Evolutionary conservation across 1,140 invertebrate species (phyloP).

Genomic region (Caenorhabditis elegans): DNA sequence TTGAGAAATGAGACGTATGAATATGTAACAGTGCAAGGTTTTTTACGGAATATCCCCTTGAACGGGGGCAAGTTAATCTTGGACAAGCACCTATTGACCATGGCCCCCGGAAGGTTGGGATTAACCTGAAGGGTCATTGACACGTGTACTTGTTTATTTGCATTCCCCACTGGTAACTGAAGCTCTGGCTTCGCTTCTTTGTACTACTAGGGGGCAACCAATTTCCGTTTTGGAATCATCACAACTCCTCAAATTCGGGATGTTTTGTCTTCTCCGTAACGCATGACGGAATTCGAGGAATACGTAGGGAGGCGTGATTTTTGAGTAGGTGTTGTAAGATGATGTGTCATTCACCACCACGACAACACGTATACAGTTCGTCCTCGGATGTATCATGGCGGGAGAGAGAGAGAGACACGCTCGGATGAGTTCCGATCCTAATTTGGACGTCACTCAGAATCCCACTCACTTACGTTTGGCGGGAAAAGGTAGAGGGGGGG

Average conservation of each 20-base stretch:
- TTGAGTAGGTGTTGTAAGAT: conserved; percentile 11
- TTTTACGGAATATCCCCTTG: background rate
- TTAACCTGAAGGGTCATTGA: conserved; percentile 21
- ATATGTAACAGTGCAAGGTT: background rate
- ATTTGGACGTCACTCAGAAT: conserved; percentile 8
- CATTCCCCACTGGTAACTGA: background rate
- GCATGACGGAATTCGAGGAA: background rate
- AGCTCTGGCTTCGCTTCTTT: background rate
- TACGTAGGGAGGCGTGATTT: conserved; percentile 23
- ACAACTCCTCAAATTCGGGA: background rate
- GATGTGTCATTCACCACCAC: background rate
- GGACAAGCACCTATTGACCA: conserved; percentile 21
- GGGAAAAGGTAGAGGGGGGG: conserved; percentile 18
- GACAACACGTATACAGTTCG: background rate
- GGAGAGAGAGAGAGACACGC: conserved; percentile 2
- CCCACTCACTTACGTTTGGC: background rate
- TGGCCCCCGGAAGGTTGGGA: background rate
- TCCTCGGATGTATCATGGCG: conserved; percentile 23
- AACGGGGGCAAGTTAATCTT: background rate
- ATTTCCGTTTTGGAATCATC: conserved; percentile 19
- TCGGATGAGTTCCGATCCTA: conserved; percentile 32
- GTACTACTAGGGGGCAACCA: background rate
- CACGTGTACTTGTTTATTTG: conserved; percentile 30
- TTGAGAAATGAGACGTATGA: conserved; percentile 11
- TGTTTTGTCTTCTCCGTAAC: conserved; percentile 11